Conservation (phyloP, 2,113 vertebrate species). For the Onychostoma macrolepis region DNA sequence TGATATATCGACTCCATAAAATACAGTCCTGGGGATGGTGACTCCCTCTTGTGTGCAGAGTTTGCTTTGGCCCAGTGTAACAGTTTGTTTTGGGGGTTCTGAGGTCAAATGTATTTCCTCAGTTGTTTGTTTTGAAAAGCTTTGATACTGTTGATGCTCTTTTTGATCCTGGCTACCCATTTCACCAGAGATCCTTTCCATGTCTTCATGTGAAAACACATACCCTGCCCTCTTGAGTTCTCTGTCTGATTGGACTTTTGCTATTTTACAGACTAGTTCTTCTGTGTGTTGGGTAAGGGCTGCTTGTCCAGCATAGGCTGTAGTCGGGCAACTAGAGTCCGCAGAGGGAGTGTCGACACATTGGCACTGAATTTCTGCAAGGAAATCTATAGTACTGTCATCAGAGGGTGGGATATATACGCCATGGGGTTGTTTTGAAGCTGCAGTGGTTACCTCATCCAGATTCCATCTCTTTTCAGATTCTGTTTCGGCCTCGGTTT, state of each 20-base stretch:
- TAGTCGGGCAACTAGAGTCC: neutral
- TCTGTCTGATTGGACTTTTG: conserved; percentile 45
- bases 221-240: neutral
- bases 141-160: conserved; percentile 2
- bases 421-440: neutral
- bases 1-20: conserved; percentile 70
- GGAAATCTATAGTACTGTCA: neutral
- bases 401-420: neutral
- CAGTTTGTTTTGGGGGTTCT: conserved; percentile 52
- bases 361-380: neutral
- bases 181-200: neutral
- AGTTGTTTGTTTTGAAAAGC: conserved; percentile 30
- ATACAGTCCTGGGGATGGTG: conserved; percentile 71
- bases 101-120: conserved; percentile 36
- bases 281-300: conserved; percentile 64
- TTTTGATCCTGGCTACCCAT: neutral
- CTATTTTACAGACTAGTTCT: conserved; percentile 63
- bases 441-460: neutral
- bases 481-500: neutral
- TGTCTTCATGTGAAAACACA: conserved; percentile 25
- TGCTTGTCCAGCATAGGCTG: neutral
- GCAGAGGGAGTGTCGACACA: neutral
- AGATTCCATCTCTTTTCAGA: neutral
- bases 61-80: conserved; percentile 25
- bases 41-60: conserved; percentile 49